Conservation (phyloP, 2,888 invertebrate genomes). For the Bugula neritina region DNA sequence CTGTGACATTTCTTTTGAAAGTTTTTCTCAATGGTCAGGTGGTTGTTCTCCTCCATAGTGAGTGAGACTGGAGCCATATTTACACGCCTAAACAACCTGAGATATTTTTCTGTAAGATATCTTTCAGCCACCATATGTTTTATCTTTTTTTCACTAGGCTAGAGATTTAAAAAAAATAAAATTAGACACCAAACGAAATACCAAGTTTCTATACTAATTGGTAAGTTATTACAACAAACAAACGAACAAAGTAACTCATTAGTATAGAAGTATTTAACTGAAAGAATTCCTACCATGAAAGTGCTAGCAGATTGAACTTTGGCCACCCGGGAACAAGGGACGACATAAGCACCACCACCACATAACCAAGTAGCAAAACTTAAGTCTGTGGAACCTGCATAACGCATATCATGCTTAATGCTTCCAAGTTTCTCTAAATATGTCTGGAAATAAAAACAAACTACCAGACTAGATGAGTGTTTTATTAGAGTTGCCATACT, state of each 20-base stretch:
- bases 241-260: no score
- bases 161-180: neutral
- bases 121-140: neutral
- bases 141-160: neutral
- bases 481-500: no score
- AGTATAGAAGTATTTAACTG: neutral
- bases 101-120: constrained; percentile 10
- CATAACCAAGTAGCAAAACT: constrained; percentile 26
- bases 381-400: neutral
- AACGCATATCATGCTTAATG: constrained; percentile 8
- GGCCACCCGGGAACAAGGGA: constrained; percentile 25
- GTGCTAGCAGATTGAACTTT: neutral
- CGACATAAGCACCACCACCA: constrained; percentile 21
- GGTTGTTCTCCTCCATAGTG: neutral
- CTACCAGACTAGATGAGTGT: no score
- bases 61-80: neutral
- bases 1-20: constrained; percentile 3
- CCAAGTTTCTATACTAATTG: no score
- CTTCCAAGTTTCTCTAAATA: constrained; percentile 13
- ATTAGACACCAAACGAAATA: no score
- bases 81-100: neutral
- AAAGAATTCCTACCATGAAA: neutral
- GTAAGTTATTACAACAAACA: no score
- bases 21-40: neutral
- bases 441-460: no score